A percentile compares a stretch with the other conserved stretches of the same genome.
Conservation (phyloP, 2,797 vertebrate species). For the Neostethus bicornis region DNA sequence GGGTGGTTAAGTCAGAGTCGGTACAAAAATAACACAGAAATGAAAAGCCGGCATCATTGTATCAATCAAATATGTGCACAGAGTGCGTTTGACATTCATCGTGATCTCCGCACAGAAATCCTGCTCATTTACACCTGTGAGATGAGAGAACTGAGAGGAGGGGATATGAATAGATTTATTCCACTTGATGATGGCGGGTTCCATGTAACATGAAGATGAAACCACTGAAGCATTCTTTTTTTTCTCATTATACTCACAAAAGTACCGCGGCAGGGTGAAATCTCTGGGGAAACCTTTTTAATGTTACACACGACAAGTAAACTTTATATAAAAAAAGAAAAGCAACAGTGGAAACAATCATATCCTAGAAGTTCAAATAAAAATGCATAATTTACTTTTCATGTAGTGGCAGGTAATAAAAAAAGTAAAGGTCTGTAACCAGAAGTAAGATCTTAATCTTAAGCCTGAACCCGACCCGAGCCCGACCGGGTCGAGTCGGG, state of each 20-base stretch:
- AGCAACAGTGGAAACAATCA: background rate
- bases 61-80: slow-evolving; percentile 4
- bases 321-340: background rate
- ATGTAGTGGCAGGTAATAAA: no score
- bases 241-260: slow-evolving; percentile 3
- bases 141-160: background rate
- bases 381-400: background rate
- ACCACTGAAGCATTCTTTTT: background rate
- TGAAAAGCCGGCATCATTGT: background rate
- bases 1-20: slow-evolving; percentile 16
- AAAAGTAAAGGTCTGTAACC: no score
- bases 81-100: background rate
- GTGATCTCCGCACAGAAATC: background rate
- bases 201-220: slow-evolving; percentile 18
- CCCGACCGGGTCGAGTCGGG: no score
- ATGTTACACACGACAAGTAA: slow-evolving; percentile 11
- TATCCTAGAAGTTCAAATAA: background rate
- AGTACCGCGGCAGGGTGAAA: slow-evolving; percentile 6
- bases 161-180: background rate
- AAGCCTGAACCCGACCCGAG: no score
- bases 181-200: slow-evolving; percentile 7
- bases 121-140: background rate
- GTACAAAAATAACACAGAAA: background rate
- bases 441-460: no score
- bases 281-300: slow-evolving; percentile 10